Evolutionary conservation across 1,140 invertebrate species (phyloP).

Genomic region (Tetramorium alpestre): DNA sequence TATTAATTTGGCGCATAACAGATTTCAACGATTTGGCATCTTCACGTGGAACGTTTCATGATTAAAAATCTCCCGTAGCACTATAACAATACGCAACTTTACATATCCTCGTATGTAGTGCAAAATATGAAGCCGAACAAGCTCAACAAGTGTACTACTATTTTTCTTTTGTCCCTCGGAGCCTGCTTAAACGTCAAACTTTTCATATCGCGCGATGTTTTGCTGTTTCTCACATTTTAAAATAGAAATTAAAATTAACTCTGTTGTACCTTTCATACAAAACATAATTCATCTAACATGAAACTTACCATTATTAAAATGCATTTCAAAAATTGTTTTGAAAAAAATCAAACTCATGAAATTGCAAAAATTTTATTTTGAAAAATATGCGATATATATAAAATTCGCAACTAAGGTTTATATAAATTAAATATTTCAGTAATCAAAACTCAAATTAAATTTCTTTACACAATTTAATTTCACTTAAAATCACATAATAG

Average conservation of each 20-base stretch:
- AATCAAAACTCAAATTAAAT: background rate
- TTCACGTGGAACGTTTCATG: background rate
- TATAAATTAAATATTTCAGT: background rate
- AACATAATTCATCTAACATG: background rate
- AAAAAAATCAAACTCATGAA: background rate
- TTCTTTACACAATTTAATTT: background rate
- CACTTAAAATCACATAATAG: background rate
- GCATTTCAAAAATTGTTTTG: background rate
- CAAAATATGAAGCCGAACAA: background rate
- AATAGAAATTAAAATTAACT: conserved; percentile 28
- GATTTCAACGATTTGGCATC: background rate
- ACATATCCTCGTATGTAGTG: background rate
- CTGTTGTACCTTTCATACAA: background rate
- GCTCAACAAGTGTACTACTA: conserved; percentile 53
- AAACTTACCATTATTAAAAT: background rate
- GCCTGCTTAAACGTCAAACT: conserved; percentile 38
- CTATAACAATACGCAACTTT: background rate
- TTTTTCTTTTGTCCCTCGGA: conserved; percentile 20
- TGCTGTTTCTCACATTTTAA: background rate
- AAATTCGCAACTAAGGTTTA: background rate
- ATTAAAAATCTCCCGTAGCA: background rate
- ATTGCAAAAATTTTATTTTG: background rate
- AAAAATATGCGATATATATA: background rate
- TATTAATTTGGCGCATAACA: background rate
- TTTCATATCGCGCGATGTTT: conserved; percentile 18